Evolutionary conservation across 2,888 invertebrate species (phyloP), one percentile per base, ranked within the genome.

Genomic region (Amblyjoppa fuscipennis): DNA sequence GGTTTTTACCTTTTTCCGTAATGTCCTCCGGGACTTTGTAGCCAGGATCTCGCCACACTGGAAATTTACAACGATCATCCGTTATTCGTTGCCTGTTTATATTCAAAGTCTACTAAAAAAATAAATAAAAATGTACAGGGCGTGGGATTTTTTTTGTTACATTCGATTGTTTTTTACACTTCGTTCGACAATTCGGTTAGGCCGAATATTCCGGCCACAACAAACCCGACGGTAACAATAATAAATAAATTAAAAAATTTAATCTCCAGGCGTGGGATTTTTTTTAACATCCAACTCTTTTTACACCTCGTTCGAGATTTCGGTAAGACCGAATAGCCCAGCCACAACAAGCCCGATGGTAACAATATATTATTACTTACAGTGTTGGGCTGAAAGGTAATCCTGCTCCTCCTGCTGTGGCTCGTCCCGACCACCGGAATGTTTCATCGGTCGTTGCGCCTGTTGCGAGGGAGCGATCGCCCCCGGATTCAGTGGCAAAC

Each of bases 1-100:
- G n/a, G 13, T 25, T 25, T 38, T 87, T 91, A 95, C 95, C 94
- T 92, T 96, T 97, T 89, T 96, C 97, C 66, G 96, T 95, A 86
- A 96, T 96, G 87, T 96, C 96, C 86, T 96, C 96, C 70, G 96
- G 96, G 71, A 97, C 95, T 94, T 96, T 96, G 92, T 95, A 96
- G 87, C 94, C 95, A 74, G 95, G 94, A 89, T 96, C 96, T 81
- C 96, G 95, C 96, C 96, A 96, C 94, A 96, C 96, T 96, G 93
- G 70, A 95, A 95, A 90, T 84, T 51, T 16, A 49, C 20, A 75
- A 80, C 41, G 49, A 80, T 69, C 59, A 16, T 73, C 49, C 41
- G 74, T 85, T 75, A 82, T 16, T 56, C 71, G 38, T 70, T 41
- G 59, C 28, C 25, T 2, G 53, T 28, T 13, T 59, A 34, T 59